These are phyloP conservation scores for Tyto alba DNA, from an alignment of 2,113 vertebrate genomes.

Conservation along the genomic window DNA sequence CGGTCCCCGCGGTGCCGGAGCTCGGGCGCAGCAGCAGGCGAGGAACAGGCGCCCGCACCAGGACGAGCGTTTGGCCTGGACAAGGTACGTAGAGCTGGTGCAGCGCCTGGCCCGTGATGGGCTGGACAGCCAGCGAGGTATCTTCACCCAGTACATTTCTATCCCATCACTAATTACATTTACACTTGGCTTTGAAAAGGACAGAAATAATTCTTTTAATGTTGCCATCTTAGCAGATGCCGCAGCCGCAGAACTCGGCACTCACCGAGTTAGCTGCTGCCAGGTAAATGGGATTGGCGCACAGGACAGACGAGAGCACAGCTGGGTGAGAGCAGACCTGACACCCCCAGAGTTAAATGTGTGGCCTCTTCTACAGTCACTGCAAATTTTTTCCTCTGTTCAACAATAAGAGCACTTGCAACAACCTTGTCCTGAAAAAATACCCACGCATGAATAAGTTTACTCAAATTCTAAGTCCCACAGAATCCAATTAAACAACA, in stretches of 20 bases:
- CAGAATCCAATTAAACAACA: conserved; percentile 26
- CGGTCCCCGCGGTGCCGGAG: not conserved
- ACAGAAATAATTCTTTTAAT: not conserved
- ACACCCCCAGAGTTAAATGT: not conserved
- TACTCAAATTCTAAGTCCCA: not conserved
- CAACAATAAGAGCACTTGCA: fast-evolving
- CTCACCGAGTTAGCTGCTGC: no score
- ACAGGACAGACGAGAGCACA: fast-evolving
- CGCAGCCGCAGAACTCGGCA: not conserved
- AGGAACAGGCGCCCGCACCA: not conserved
- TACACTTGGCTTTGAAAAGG: not conserved
- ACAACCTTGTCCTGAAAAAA: not conserved
- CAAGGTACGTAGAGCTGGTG: fast-evolving
- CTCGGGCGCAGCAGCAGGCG: not conserved
- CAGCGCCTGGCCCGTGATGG: not conserved
- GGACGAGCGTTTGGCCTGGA: not conserved
- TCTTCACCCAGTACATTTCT: not conserved
- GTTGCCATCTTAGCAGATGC: not conserved
- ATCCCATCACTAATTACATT: not conserved
- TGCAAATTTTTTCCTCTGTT: not conserved
- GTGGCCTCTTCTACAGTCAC: fast-evolving
- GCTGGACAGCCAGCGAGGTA: not conserved
- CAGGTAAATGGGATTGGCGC: not conserved
- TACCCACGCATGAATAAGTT: not conserved
- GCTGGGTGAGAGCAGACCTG: not conserved